A percentile compares a stretch with the other conserved stretches of the same genome.
Conservation (phyloP, 2,113 vertebrate species). For the Triplophysa dalaica region DNA sequence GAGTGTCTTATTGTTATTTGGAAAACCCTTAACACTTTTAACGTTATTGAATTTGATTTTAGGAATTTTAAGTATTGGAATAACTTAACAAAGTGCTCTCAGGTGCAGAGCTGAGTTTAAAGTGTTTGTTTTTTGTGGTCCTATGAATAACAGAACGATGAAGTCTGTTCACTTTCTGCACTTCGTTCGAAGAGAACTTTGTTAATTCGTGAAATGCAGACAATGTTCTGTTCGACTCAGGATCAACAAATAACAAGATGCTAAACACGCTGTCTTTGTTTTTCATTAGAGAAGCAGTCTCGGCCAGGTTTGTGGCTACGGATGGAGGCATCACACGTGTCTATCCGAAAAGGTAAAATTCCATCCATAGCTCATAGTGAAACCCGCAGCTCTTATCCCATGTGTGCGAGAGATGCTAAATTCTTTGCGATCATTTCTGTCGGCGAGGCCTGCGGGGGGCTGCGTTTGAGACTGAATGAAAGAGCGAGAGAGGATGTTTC, state of each 20-base stretch:
- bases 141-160: neutral
- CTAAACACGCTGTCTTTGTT: neutral
- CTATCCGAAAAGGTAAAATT: constrained; percentile 88
- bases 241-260: neutral
- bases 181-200: no score
- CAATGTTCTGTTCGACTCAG: no score
- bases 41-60: neutral
- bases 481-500: constrained; percentile 28
- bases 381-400: neutral
- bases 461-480: constrained; percentile 19
- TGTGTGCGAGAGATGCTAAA: constrained; percentile 10
- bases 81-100: neutral
- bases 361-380: constrained; percentile 17
- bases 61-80: neutral
- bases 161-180: no score
- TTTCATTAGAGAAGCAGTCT: constrained; percentile 80
- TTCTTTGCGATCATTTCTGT: constrained; percentile 32
- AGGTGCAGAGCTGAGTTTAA: neutral
- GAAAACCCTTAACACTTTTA: neutral
- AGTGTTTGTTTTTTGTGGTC: neutral
- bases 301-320: constrained; percentile 91
- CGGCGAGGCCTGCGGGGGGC: neutral
- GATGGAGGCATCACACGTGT: constrained; percentile 97
- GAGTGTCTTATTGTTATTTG: neutral
- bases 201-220: no score